Conservation (phyloP, 2,797 vertebrate genomes). For the Coregonus suidteri region DNA sequence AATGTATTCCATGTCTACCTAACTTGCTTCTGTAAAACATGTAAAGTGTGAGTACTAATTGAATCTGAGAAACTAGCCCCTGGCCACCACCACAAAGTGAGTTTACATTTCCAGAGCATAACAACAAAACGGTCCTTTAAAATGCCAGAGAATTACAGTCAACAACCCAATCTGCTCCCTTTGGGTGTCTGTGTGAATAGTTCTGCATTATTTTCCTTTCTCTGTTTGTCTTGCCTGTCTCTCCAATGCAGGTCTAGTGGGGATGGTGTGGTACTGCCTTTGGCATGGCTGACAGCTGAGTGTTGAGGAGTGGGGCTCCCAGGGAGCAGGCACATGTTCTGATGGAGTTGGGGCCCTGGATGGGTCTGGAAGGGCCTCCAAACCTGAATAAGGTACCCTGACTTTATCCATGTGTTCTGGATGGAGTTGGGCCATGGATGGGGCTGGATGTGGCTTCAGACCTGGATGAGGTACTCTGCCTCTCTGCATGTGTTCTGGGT, state of each 20-base stretch:
- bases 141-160: neutral
- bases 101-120: neutral
- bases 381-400: too few species aligned
- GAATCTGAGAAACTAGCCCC: conserved; percentile 14
- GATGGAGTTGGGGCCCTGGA: conserved; percentile 34
- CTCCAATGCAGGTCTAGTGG: conserved; percentile 32
- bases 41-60: conserved; percentile 31
- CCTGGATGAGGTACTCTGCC: conserved; percentile 63
- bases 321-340: conserved; percentile 43
- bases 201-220: conserved; percentile 38
- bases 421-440: conserved; percentile 37
- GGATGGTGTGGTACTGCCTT: conserved; percentile 49
- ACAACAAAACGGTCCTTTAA: neutral
- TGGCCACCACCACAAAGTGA: conserved; percentile 19
- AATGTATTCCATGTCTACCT: conserved; percentile 49
- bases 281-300: conserved; percentile 69
- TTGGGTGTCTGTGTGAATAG: conserved; percentile 38
- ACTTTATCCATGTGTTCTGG: conserved; percentile 11
- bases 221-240: neutral
- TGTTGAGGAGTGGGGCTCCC: conserved; percentile 69
- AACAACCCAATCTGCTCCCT: conserved; percentile 31
- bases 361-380: neutral
- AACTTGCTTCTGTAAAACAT: neutral
- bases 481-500: conserved; percentile 59
- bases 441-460: conserved; percentile 37